Base-by-base conservation (phyloP, 2,113 vertebrate genomes). In the Phylloscopus whistleri region DNA sequence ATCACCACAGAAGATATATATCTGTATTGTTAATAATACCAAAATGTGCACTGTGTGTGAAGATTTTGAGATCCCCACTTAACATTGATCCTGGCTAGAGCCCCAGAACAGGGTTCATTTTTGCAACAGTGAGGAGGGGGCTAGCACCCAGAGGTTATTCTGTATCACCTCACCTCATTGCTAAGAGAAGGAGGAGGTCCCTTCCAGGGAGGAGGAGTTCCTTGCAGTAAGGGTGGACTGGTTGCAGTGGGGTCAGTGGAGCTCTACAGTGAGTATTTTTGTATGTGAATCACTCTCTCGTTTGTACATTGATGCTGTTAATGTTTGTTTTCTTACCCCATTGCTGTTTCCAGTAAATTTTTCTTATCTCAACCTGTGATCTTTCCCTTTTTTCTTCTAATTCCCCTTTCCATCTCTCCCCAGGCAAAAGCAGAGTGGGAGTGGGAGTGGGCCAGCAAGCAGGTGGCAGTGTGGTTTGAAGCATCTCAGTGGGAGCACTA, bases 31-130 rank as follows among this genome's bases (percentile, higher is more conserved):
- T 96, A 84, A 31, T 79, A 90, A 80, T 73, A 84, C 4, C 11
- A 89, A 96, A 95, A 89, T 44, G 48, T 93, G 62, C 35, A 59
- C 60, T 10, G 5, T 84, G 43, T 96, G 69, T 97, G 64, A 85
- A 90, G 75, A 96, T 98, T 97, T 96, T 68, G 84, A 89, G 62
- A 82, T 78, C 27, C 22, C 49, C 0, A 7, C 33, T 91, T 96
- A 55, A 37, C 84, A 69, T 35, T 75, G 48, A 60, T 76, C 27
- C n/a, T 68, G 53, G 6, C n/a, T 83, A n/a, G 14, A 53, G 46
- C 60, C n/a, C 60, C 30, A 68, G 41, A 33, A 22, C 39, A 48
- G 9, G 7, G 17, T 41, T 83, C 6, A 22, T 55, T 89, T 68
- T 35, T 89, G n/a, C 26, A 19, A 3, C 35, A 55, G n/a, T 12